phyloP scores from a whole-genome alignment of 1,140 invertebrate species.

The Orchestia grillus region DNA sequence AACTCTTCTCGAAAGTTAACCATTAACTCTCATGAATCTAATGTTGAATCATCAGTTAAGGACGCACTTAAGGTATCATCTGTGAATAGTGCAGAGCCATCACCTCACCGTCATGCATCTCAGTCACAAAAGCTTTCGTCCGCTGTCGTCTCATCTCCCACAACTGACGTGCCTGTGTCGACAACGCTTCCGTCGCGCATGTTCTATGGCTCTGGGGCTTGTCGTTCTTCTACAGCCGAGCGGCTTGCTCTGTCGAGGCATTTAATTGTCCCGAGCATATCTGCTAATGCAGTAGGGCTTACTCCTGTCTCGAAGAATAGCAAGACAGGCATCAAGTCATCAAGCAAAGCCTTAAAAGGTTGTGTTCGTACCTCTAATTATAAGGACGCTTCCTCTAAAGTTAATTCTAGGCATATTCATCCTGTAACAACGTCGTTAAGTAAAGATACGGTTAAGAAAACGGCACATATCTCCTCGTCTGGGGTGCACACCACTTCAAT shows the following conservation, averaged over 20 bases:
- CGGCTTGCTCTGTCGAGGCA: not conserved
- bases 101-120: not conserved
- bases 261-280: constrained; percentile 9
- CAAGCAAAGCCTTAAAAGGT: not conserved
- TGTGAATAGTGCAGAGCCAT: not conserved
- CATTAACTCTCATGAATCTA: not conserved
- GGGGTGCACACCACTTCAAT: constrained; percentile 34
- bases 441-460: constrained; percentile 37
- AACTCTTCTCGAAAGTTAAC: not conserved
- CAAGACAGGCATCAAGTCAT: not conserved
- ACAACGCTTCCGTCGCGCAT: constrained; percentile 12
- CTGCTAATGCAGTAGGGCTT: not conserved
- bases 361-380: not conserved
- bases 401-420: not conserved
- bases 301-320: not conserved
- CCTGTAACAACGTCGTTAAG: not conserved
- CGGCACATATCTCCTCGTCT: not conserved
- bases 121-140: not conserved
- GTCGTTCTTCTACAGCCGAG: not conserved
- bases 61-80: not conserved
- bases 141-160: not conserved
- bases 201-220: constrained; percentile 42
- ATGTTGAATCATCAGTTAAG: not conserved
- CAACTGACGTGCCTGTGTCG: not conserved
- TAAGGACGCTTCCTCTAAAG: not conserved